Conservation (phyloP, 1,140 invertebrate genomes). For the Oryctes rhinoceros region DNA sequence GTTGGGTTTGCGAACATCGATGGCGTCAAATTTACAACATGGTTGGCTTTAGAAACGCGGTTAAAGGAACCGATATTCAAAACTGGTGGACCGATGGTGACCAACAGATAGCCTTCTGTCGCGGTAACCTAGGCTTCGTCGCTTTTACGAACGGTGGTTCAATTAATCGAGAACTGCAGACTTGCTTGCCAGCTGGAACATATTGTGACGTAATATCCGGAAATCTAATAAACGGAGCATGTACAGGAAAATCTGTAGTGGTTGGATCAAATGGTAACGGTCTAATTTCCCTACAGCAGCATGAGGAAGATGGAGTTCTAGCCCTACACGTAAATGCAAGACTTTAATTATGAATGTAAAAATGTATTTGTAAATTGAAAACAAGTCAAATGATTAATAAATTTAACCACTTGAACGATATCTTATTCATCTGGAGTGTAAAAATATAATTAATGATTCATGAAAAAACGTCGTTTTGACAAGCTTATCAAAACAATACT, state of each 20-base stretch:
- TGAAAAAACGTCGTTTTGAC: too few species aligned
- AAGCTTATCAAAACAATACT: too few species aligned
- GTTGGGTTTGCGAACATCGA: constrained; percentile 91
- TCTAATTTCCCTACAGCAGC: constrained; percentile 67
- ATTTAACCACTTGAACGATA: too few species aligned
- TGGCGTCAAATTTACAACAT: constrained; percentile 85
- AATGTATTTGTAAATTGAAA: too few species aligned
- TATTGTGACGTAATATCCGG: constrained; percentile 93
- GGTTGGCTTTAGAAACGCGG: constrained; percentile 77
- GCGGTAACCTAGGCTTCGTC: constrained; percentile 74
- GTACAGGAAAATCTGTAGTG: constrained; percentile 75
- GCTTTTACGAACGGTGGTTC: constrained; percentile 75
- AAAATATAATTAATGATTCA: too few species aligned
- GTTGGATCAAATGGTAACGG: constrained; percentile 75
- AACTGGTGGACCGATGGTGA: constrained; percentile 79
- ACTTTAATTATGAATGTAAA: constrained; percentile 25
- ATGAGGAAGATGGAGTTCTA: constrained; percentile 75
- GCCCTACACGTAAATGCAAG: constrained; percentile 74
- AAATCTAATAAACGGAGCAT: constrained; percentile 66
- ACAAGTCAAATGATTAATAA: too few species aligned
- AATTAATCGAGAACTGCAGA: constrained; percentile 68
- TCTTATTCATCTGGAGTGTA: too few species aligned
- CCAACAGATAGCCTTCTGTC: constrained; percentile 80
- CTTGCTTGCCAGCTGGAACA: constrained; percentile 76
- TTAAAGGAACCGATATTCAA: constrained; percentile 63